Evolutionary conservation across 2,888 invertebrate genomes (phyloP), one percentile per base, ranked within the genome.

Genomic region (Coecobrya sp.): DNA sequence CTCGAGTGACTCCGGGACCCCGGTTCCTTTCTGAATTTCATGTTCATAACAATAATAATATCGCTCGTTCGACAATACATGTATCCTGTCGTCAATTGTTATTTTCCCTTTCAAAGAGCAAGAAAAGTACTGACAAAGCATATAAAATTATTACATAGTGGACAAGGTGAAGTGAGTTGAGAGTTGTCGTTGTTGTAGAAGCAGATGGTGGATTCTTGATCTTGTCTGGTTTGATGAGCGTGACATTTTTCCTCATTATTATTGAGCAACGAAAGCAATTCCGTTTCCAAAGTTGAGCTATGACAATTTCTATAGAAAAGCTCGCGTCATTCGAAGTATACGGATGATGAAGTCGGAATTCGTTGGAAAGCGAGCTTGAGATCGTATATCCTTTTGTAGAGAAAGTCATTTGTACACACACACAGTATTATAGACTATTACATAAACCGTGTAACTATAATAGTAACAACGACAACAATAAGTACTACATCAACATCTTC

Each of bases 111-210:
- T 68, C 30, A 16, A 11, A 27, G 13, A 25, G 13, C 16, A 68
- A 30, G 25, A 55, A 13, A 16, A 55, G 55, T 55, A n/a, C n/a
- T 62, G 30, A 16, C 13, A 68, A 19, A 22, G 30, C 49, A 36
- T 49, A 49, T 62, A 25, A 25, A 42, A 42, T 19, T 22, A 49
- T 76, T 19, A n/a, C n/a, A 13, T 25, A 3, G 19, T 19, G 70
- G 52, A 52, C 16, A 79, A 79, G 79, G 52, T 52, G 79, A 79
- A 52, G 27, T 52, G 55, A 81, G 81, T 52, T 55, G 81, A 81
- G 81, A 16, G 10, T 25, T 79, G 79, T 27, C 16, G 3, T 30
- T 25, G 11, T 8, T 16, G 70, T 42, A 73, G 68, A 16, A 0
- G 42, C 8, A 16, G 25, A 13, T 7, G 8, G 27, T 11, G n/a